Percentiles rank a stretch among this genome's conserved stretches.
Conservation (phyloP, 2,113 vertebrate species). For the Delphinus delphis region DNA sequence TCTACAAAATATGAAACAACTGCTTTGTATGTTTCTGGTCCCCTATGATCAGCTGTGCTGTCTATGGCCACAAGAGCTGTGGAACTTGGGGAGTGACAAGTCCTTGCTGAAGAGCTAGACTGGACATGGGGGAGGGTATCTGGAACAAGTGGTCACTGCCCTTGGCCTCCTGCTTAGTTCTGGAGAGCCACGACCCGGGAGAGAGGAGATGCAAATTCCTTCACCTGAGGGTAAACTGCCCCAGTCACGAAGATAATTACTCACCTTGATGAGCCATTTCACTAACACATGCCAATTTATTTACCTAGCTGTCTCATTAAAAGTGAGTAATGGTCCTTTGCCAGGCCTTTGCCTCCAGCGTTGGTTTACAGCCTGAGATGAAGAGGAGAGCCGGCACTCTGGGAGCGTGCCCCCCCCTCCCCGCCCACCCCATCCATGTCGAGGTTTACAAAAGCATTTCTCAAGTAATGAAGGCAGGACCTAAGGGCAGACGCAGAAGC, state of each 20-base stretch:
- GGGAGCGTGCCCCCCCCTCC: not conserved
- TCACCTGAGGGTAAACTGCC: constrained; percentile 62
- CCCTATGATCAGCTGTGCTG: not conserved
- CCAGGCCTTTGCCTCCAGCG: constrained; percentile 56
- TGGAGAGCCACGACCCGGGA: not conserved
- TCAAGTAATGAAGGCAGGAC: constrained; percentile 58
- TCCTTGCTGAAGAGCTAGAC: not conserved
- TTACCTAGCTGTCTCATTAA: constrained; percentile 79
- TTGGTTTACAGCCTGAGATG: constrained; percentile 47
- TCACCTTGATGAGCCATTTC: constrained; percentile 78
- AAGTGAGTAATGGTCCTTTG: constrained; percentile 72
- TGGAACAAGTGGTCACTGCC: not conserved
- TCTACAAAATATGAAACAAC: not conserved
- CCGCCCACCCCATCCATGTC: accelerated
- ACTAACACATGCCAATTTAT: constrained; percentile 78
- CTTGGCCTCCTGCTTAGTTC: constrained; percentile 2
- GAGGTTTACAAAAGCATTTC: constrained; percentile 8
- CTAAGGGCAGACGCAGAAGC: not conserved
- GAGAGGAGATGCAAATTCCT: constrained; percentile 54
- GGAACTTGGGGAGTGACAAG: not conserved
- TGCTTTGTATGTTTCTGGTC: not conserved
- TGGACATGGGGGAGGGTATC: not conserved
- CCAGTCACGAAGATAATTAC: constrained; percentile 71
- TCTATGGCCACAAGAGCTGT: not conserved
- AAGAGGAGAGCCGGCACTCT: constrained; percentile 2